Percentiles rank a stretch among this genome's conserved stretches.
These are phyloP conservation scores for Sebastes baramenuke DNA, from an alignment of 2,797 vertebrate genomes.

Conservation along the genomic window DNA sequence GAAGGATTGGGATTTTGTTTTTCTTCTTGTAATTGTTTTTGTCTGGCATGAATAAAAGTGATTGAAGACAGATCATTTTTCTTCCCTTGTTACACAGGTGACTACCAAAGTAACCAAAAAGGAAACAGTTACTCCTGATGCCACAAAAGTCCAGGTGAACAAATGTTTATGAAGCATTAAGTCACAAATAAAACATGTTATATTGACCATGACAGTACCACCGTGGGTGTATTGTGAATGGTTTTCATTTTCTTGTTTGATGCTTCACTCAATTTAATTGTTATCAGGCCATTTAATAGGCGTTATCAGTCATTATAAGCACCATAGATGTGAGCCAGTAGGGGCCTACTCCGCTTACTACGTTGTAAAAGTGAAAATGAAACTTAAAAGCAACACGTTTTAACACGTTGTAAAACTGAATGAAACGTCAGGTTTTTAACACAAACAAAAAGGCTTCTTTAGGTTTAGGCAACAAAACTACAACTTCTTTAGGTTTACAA, in stretches of 20 bases:
- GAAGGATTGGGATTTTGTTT: neutral
- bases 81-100: slow-evolving; percentile 81
- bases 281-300: neutral
- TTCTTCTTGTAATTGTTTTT: neutral
- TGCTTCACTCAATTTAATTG: too few species aligned
- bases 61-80: slow-evolving; percentile 7
- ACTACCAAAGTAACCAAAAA: slow-evolving; percentile 88
- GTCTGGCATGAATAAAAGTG: neutral
- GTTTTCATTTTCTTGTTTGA: neutral
- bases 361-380: too few species aligned
- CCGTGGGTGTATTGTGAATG: neutral
- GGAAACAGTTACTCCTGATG: slow-evolving; percentile 84
- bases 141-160: slow-evolving; percentile 90
- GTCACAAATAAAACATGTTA: neutral
- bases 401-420: neutral
- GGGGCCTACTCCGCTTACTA: neutral
- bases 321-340: neutral
- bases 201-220: neutral
- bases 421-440: neutral
- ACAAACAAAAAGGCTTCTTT: neutral
- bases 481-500: neutral
- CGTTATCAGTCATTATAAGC: neutral
- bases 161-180: neutral
- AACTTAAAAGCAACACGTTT: too few species aligned
- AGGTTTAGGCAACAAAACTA: neutral